Percentiles rank a stretch among this genome's conserved stretches.
phyloP scores from a whole-genome alignment of 2,888 invertebrate species.

The Tupiocoris notatus region DNA sequence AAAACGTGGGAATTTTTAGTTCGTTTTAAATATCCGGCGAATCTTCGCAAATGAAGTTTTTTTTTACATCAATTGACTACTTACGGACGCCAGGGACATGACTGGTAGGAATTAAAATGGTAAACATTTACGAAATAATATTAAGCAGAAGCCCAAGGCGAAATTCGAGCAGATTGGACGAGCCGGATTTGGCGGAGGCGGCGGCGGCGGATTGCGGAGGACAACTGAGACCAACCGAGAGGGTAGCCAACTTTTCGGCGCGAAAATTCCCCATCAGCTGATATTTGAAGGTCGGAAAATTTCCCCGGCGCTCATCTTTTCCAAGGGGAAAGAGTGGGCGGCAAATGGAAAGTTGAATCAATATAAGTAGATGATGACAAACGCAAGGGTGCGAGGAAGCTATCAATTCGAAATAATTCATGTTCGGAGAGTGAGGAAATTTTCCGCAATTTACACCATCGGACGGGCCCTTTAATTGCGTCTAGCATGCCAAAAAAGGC shows the following conservation, averaged over 20 bases:
- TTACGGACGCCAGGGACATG: neutral
- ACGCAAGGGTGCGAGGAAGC: no score
- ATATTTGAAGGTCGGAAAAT: neutral
- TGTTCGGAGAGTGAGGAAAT: no score
- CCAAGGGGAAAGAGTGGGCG: neutral
- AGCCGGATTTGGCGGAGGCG: neutral
- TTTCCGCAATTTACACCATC: no score
- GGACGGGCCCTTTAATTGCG: no score
- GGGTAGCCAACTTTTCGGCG: neutral
- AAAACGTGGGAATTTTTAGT: no score
- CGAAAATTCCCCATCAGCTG: neutral
- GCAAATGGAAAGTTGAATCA: neutral
- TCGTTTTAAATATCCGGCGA: no score
- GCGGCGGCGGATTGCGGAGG: neutral
- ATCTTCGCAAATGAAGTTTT: no score
- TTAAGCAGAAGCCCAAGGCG: neutral
- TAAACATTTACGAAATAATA: neutral
- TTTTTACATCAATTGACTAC: no score
- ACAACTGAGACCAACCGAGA: neutral
- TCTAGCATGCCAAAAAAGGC: no score
- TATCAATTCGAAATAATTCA: no score
- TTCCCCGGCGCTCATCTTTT: neutral
- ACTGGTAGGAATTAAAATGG: neutral
- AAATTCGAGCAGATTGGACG: neutral
- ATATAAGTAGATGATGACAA: no score